Percentiles rank a stretch among this genome's conserved stretches.
phyloP scores from a whole-genome alignment of 2,888 invertebrate genomes.

The Pristionchus fissidentatus region DNA sequence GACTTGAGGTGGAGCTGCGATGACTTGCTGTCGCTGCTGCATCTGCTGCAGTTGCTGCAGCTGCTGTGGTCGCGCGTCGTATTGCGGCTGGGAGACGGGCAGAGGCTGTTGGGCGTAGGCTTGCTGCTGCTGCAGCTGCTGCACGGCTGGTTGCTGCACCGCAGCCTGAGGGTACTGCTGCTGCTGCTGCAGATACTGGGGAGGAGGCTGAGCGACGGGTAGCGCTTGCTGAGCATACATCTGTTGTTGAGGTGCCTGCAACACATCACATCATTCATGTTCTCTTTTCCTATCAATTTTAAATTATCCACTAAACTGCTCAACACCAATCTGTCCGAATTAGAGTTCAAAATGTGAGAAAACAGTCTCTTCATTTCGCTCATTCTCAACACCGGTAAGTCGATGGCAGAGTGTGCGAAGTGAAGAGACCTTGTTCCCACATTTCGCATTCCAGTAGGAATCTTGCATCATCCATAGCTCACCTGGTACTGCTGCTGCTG shows the following conservation, averaged over 20 bases:
- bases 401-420: no score
- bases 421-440: no score
- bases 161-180: constrained; percentile 31
- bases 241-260: neutral
- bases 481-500: constrained; percentile 19
- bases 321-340: no score
- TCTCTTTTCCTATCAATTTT: neutral
- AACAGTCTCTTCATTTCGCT: no score
- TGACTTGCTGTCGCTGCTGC: constrained; percentile 31
- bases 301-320: no score
- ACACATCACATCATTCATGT: neutral
- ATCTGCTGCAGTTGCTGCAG: constrained; percentile 29
- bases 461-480: no score
- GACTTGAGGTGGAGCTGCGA: constrained; percentile 11
- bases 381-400: no score
- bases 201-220: constrained; percentile 32
- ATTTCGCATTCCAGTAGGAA: no score
- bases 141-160: neutral
- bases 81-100: neutral
- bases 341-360: no score
- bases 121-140: constrained; percentile 17
- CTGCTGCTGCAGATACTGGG: constrained; percentile 49
- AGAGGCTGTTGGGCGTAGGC: neutral
- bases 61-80: neutral
- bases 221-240: neutral